Base-by-base conservation (phyloP, 2,113 vertebrate species). In the Gadus chalcogrammus region DNA sequence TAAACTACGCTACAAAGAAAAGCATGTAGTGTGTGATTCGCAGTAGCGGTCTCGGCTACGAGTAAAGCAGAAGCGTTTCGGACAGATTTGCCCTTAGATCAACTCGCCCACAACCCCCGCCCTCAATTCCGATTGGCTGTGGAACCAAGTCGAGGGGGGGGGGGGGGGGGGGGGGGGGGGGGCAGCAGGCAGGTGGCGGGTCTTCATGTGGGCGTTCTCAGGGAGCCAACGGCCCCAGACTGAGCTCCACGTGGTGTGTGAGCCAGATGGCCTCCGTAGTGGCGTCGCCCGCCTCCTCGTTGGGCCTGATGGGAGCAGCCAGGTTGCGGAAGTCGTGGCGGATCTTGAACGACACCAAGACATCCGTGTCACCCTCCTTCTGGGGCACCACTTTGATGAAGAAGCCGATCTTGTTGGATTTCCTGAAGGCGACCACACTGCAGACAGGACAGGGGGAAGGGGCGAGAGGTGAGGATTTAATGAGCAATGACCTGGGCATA, bases 301-400 rank as follows among this genome's bases (percentile, higher is more conserved):
- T 91, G 17, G 93, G 89, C 73, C 94, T 91, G 87, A 98, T 88
- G 3, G 96, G 95, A 68, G 94, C 93, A 0, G 97, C 91, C 1
- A 97, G 94, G 90, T 98, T 98, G 81, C 94, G 94, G 85, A 98
- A 99, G 88, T 99, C 97, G 0, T 99, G 96, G 62, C 96, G 94
- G 84, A 99, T 94, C 90, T 97, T 98, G 82, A 99, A 95, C 61
- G 95, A 95, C 74, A 98, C 94, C 0, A 91, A 93, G 86, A 99
- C 96, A 17, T 96, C 94, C 0, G 85, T 55, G 9, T 88, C 95
- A 56, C 94, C 94, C 65, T 99, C 96, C 59, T 88, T 91, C 81
- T 95, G 96, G 0, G 97, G 97, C 56, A 94, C 94, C 72, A 99
- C 97, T 90, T 95, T 98, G 92, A 99, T 96, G 92, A 99, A 99